Base-by-base conservation (phyloP, 2,888 invertebrate species). In the Sminthurinus aureus region DNA sequence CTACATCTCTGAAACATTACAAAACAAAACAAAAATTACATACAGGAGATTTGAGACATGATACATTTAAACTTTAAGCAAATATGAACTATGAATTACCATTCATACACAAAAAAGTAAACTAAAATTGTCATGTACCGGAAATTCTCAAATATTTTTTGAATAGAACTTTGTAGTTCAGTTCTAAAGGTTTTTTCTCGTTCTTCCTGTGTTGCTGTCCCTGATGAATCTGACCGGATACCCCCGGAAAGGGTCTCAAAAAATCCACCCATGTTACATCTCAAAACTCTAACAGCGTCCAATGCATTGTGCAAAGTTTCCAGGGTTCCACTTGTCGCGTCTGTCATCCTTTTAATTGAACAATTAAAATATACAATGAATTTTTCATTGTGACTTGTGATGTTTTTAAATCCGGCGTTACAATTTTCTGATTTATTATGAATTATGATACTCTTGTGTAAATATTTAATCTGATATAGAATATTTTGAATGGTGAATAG, bases 241-340 rank as follows among this genome's bases (percentile, higher is more conserved):
- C 96, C 96, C 90, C 95, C 95, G n/a, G 95, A 94, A 76, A 97
- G 91, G 0, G 94, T 94, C 90, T 96, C 95, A 90, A 97, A 96
- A 79, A 96, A 95, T 90, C 95, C 94, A 20, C 95, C 94, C 6
- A 96, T 96, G 90, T 94, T 95, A 0, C 95, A 95, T 82, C 96
- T 93, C 81, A 97, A 90, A 0, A 94, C 93, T 91, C 95, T 94
- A 0, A 96, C 92, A 0, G 95, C 93, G 88, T 93, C 93, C 86
- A 97, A 91, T 13, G 96, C 94, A 0, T 93, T 92, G 90, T 94
- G 93, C 78, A 96, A 90, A 89, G 94, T 94, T 81, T 95, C 95
- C 58, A 87, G 20, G n/a, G 84, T 75, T 6, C 82, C 76, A n/a
- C 18, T 71, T n/a, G 38, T 51, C 22, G 15, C 38, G 64, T 82